Evolutionary conservation across 2,113 vertebrate genomes (phyloP), one percentile per base, ranked within the genome.

Genomic region (Apodemus sylvaticus): DNA sequence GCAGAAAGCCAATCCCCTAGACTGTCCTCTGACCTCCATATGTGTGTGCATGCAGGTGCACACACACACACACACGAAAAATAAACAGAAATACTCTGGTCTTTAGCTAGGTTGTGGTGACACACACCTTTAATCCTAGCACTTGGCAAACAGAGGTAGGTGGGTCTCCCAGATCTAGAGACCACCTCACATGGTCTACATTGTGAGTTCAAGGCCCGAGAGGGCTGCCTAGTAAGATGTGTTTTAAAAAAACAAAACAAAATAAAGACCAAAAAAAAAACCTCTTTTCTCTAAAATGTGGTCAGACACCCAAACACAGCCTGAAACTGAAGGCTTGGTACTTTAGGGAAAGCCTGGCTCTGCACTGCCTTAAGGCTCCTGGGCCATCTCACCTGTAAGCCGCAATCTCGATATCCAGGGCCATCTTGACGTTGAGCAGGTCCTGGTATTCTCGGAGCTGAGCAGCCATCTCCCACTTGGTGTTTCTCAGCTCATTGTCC

Each of bases 351-450:
- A 42, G 48, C 31, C 92, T 66, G 31, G 60, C 24, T 60, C 45
- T 7, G 13, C 17, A 29, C 29, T 5, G 36, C 36, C 34, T 58
- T 20, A 7, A 53, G 39, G 22, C 20, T 71, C 45, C n/a, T 0
- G 10, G 10, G 22, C 36, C 55, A 10, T 22, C 11, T 5, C 96
- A 99, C 99, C 99, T 99, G 77, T 99, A 99, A 60, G 99, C 99
- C 45, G 99, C 99, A 0, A 99, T 99, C 96, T 99, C 99, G 0
- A 99, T 99, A 97, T 99, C 99, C 90, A 99, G 98, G 66, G 99
- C 99, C 99, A 99, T 99, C 98, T 99, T 99, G 95, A 99, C 99
- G 0, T 99, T 99, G 96, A 99, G 99, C 94, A 99, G 98, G 79
- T 99, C 99, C 97, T 99, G 99, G 89, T 99, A 99, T 45, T 99